phyloP scores from a whole-genome alignment of 2,113 vertebrate genomes.

The Gobius niger region DNA sequence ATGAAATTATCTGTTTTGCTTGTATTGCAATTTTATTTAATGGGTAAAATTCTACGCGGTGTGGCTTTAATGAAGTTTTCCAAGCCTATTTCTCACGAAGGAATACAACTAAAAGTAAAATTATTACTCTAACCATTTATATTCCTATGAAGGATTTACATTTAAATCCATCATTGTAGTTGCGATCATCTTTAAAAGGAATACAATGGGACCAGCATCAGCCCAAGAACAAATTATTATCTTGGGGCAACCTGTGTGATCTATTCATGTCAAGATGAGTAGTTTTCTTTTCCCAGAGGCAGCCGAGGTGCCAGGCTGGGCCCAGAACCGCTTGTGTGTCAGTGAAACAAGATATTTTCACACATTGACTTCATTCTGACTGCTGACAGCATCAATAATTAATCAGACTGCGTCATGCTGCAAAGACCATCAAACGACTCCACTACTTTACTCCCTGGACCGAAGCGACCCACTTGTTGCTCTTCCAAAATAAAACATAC shows the following conservation, averaged over 20 bases:
- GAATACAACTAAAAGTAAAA: too few relatives aligned
- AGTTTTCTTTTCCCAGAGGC: slow-evolving; percentile 1
- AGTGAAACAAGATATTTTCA: slow-evolving; percentile 32
- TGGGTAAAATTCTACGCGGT: too few relatives aligned
- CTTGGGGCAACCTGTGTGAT: background rate
- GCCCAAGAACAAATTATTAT: too few relatives aligned
- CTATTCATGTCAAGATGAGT: background rate
- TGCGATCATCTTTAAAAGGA: background rate
- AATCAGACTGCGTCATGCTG: slow-evolving; percentile 8
- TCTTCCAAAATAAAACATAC: background rate
- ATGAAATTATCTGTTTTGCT: too few relatives aligned
- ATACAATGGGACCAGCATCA: background rate
- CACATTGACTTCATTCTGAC: slow-evolving; percentile 42
- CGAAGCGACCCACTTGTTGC: background rate
- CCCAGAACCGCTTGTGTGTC: slow-evolving; percentile 21
- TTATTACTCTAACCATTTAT: too few relatives aligned
- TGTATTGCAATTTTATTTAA: too few relatives aligned
- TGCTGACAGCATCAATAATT: slow-evolving; percentile 52
- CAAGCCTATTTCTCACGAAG: too few relatives aligned
- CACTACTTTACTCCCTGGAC: background rate
- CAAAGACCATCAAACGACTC: background rate
- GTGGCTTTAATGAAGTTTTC: too few relatives aligned
- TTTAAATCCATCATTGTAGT: too few relatives aligned
- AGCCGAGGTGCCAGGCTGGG: slow-evolving; percentile 3
- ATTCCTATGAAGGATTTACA: too few relatives aligned